Evolutionary conservation across 2,888 invertebrate genomes (phyloP), one percentile per base, ranked within the genome.

Genomic region (Meta bourneti): DNA sequence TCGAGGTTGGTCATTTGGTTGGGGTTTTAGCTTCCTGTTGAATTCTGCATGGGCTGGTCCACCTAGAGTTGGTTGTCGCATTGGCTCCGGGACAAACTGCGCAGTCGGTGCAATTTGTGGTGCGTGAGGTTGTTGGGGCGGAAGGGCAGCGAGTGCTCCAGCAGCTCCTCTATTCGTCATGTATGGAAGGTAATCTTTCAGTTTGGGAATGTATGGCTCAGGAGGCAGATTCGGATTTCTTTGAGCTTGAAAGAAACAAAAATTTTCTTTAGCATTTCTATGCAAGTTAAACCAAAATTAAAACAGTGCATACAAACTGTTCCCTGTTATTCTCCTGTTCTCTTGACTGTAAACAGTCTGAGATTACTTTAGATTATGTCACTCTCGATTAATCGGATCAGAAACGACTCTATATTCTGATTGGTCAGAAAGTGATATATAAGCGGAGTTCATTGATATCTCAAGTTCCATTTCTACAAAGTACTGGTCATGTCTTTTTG

Each of bases 121-220:
- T 34, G 69, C 54, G 71, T n/a, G 8, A 19, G 75, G 77, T 13
- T 61, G 88, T 13, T 72, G 70, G 7, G 84, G 48, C 70, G 83
- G 72, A 20, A 75, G 51, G 75, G 49, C 82, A n/a, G 82, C 34
- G 16, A 83, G 61, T 13, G 77, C 79, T 20, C 20, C 69, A 7
- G 79, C 48, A n/a, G 20, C 61, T 13, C 75, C 52, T 61, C 81
- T 77, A 49, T 85, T 89, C 34, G 88, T 97, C 96, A 97, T 97
- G 90, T 96, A 97, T 0, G 98, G 97, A 86, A 98, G 95, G 95
- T 97, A 98, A 95, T 99, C 98, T 94, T 98, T 98, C 69, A 98
- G 95, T 94, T 98, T 98, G 20, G 97, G 96, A 0, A 86, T 91
- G 54, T 72, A 61, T 9, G 84, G 61, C 7, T 75, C 84, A 49